These are phyloP conservation scores for Anniella stebbinsi DNA, from an alignment of 2,797 vertebrate genomes.

Conservation along the genomic window DNA sequence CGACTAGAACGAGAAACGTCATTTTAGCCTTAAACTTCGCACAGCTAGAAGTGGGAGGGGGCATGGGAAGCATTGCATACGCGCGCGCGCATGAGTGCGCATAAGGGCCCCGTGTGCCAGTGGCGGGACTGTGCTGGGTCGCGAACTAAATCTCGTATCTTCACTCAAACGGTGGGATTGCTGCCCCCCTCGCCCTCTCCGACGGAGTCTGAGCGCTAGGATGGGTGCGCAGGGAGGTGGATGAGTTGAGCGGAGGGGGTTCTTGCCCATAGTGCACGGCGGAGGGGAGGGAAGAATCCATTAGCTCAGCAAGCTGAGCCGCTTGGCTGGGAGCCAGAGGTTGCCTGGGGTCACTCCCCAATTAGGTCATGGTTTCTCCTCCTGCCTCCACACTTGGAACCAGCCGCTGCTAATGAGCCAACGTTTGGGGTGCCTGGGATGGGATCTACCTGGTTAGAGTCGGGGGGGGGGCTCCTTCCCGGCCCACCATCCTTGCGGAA, in stretches of 20 bases:
- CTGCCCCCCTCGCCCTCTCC: not conserved
- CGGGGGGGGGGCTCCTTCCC: not conserved
- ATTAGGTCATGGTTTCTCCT: conserved; percentile 47
- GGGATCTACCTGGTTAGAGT: not conserved
- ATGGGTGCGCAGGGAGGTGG: no score
- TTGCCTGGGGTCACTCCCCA: conserved; percentile 43
- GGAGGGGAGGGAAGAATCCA: not conserved
- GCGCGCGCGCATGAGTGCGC: no score
- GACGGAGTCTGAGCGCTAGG: not conserved
- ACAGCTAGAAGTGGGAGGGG: not conserved
- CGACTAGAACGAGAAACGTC: not conserved
- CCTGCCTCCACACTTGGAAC: conserved; percentile 24
- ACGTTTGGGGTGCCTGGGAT: not conserved
- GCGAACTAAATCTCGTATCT: no score
- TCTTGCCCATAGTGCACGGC: not conserved
- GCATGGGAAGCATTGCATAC: not conserved
- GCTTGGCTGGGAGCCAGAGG: conserved; percentile 10
- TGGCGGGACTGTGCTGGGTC: not conserved
- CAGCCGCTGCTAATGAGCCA: conserved; percentile 3
- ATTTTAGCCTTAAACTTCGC: not conserved
- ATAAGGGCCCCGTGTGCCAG: not conserved
- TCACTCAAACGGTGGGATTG: not conserved
- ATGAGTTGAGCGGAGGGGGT: not conserved
- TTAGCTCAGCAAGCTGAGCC: conserved; percentile 22
- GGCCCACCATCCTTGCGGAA: not conserved